Base-by-base conservation (phyloP, 2,888 invertebrate species). In the Lycia hirtaria region DNA sequence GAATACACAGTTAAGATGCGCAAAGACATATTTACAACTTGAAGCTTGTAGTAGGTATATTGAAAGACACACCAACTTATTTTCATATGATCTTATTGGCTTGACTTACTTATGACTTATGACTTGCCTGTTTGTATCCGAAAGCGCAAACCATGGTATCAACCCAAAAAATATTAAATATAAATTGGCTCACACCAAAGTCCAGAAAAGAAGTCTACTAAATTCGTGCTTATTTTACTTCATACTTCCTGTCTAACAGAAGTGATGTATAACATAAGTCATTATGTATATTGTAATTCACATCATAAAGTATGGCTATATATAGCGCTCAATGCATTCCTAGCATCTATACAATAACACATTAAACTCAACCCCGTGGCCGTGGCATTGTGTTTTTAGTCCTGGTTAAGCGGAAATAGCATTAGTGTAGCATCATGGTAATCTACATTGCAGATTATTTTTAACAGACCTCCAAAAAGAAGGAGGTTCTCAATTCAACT, bases 301-400 rank as follows among this genome's bases (percentile, higher is more conserved):
- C 15, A 35, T 45, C 50, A 59, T 51, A 40, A 33, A 53, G 17
- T 28, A 2, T 5, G 10, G 17, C 54, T 56, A 53, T 48, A 59
- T 65, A 60, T 22, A 55, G 59, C 9, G 15, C 14, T 53, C 37
- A 55, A 51, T 64, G 66, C 60, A 62, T 56, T 56, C 41, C 35
- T 14, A n/a, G n/a, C n/a, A n/a, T 4, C 22, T 43, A 52, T 59
- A 64, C 66, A 64, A 67, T 66, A 52, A 54, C 41, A 30, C 51
- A 58, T 58, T 55, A 52, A 38, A 12, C 26, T 43, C 2, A 15
- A 50, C 30, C 20, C 37, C 22, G 47, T 37, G 26, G 24, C 35
- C 48, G n/a, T 49, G 49, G 47, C 32, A 22, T 15, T 43, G 22
- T 20, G n/a, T 32, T 19, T 19, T 44, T 22, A 26, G 47, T 35